These are phyloP conservation scores for Myotis pilosus DNA, from an alignment of 2,797 vertebrate genomes.

Conservation along the genomic window DNA sequence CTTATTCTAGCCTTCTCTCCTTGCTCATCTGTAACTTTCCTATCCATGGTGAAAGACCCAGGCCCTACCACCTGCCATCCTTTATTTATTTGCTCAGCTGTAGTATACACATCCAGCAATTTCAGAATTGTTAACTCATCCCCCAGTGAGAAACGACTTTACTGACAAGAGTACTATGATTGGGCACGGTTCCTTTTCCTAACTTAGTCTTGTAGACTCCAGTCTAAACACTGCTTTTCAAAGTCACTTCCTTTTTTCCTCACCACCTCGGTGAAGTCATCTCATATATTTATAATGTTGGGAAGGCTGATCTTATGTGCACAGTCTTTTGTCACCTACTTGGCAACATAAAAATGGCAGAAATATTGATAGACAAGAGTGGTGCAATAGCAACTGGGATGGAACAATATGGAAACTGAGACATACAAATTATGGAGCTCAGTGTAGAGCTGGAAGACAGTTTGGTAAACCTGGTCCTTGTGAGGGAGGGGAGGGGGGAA, in stretches of 20 bases:
- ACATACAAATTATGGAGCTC: neutral
- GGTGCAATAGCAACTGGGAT: neutral
- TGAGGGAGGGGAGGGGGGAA: neutral
- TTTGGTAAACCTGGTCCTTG: neutral
- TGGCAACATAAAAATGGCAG: neutral
- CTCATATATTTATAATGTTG: neutral
- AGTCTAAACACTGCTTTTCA: neutral
- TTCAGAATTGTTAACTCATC: neutral
- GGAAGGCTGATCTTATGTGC: neutral
- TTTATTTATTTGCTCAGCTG: neutral
- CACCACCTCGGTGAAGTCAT: too few relatives aligned
- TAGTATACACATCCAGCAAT: neutral
- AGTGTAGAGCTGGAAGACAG: neutral
- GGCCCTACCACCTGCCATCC: neutral
- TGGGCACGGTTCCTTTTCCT: neutral
- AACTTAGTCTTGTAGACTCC: neutral
- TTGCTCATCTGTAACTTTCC: neutral
- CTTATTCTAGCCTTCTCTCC: neutral
- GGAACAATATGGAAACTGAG: neutral
- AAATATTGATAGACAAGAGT: neutral
- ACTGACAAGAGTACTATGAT: neutral
- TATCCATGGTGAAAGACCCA: neutral
- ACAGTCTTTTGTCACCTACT: neutral
- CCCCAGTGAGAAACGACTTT: neutral
- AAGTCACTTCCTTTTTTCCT: neutral